Evolutionary conservation across 1,140 invertebrate species (phyloP), one percentile per base, ranked within the genome.

Genomic region (Pseudomyrmex flavicornis): DNA sequence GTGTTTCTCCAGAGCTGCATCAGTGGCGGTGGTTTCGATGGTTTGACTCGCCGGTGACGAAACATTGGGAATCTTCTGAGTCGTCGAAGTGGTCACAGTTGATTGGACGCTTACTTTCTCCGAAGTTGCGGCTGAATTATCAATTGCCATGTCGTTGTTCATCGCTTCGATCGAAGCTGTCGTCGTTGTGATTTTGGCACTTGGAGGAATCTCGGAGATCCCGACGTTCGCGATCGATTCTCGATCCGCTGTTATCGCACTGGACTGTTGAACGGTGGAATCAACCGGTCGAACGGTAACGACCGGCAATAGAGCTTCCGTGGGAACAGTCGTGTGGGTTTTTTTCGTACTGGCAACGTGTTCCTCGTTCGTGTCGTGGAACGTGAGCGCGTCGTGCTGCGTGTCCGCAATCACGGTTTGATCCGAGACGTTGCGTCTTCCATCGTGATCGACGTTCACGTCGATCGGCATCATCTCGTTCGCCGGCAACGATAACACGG

Each of bases 401-500:
- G 7, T 54, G 44, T 72, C n/a, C 15, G 3, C 50, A 35, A 12
- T 10, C 50, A 54, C 2, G 26, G 10, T 12, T 17, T 72, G 17
- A 0, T 10, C 26, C 26, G 52, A 44, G 9, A 50, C 66, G n/a
- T 80, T 80, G 15, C 44, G 44, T 22, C 66, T 70, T 20, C 59
- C 54, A 17, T 59, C 54, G 54, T 80, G 50, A 72, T 72, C 59
- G 69, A 59, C 9, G 44, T 80, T 58, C 20, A 59, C 7, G 17
- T 70, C 35, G 35, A 35, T 35, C 5, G 35, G 68, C 54, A 66
- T 22, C 44, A 80, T 20, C 22, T 44, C 66, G 50, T 63, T 12
- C 46, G 52, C 73, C 5, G 86, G 84, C 3, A 90, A 75, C 8
- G 89, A 70, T 56, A 93, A 44, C 46, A 92, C 66, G 1, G 89